These are phyloP conservation scores for Cetoscarus ocellatus DNA, from an alignment of 2,797 vertebrate species.

Conservation along the genomic window DNA sequence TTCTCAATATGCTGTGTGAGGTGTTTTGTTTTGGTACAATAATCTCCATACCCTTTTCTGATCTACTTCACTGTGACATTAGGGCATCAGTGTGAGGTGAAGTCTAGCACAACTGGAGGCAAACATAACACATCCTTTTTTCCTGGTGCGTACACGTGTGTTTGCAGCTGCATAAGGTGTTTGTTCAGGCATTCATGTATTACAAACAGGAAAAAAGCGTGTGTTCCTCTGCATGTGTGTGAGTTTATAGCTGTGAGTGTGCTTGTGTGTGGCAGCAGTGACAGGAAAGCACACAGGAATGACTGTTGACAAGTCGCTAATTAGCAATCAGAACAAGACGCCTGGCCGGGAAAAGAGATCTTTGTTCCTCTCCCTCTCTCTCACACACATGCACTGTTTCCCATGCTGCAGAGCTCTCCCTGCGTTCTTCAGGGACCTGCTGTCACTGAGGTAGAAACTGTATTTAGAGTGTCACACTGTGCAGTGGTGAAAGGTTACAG, in stretches of 20 bases:
- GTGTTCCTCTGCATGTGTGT: constrained; percentile 4
- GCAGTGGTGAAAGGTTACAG: constrained; percentile 57
- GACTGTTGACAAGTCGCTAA: constrained; percentile 76
- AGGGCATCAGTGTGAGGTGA: no score
- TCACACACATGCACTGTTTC: constrained; percentile 20
- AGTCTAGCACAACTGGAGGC: no score
- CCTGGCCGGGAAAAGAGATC: constrained; percentile 63
- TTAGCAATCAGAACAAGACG: constrained; percentile 74
- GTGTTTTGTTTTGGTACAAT: no score
- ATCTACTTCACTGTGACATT: no score
- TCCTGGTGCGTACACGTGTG: background rate
- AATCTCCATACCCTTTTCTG: no score
- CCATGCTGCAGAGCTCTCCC: constrained; percentile 45
- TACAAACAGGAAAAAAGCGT: background rate
- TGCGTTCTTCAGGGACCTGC: constrained; percentile 61
- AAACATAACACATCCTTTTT: no score
- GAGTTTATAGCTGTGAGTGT: background rate
- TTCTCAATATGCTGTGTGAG: no score
- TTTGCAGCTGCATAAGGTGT: background rate
- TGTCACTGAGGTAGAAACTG: constrained; percentile 70
- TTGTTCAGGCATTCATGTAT: background rate
- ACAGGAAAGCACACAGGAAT: constrained; percentile 59
- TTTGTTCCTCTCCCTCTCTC: constrained; percentile 51
- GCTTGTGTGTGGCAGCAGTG: constrained; percentile 20
- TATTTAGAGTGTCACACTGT: constrained; percentile 65